Base-by-base conservation (phyloP, 2,888 invertebrate species). In the Panzeria rudis region DNA sequence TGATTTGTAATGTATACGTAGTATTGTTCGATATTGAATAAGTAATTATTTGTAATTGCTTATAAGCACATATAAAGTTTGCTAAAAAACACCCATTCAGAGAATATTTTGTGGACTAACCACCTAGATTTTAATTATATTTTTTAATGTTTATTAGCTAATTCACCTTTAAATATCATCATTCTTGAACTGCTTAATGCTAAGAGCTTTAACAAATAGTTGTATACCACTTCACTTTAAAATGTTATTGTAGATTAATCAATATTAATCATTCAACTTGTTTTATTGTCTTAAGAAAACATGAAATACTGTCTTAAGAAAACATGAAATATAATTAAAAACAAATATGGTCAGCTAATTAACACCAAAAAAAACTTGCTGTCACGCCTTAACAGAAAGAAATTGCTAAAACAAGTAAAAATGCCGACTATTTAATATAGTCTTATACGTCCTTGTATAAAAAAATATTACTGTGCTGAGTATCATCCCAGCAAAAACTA, bases 321-420 rank as follows among this genome's bases (percentile, higher is more conserved):
- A 29, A 29, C 5, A 5, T 29, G 2, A 4, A 29, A n/a, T n/a
- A 4, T 52, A 23, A 38, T n/a, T 38, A 50, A 25, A n/a, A 1
- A 15, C 20, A 54, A 54, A 54, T 44, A 64, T 64, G 64, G 76
- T 5, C n/a, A 23, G 32, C 3, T 61, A 64, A 66, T 76, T 32
- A 56, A 56, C 62, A 66, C 32, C 52, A 50, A 35, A 61, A 23
- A 29, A n/a, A n/a, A 23, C 23, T 73, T 23, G 17, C n/a, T 61
- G 2, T n/a, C 20, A 44, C 17, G 13, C 38, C 23, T 9, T 8
- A 69, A 52, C 13, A 4, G 32, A 29, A 20, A 52, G 8, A 20
- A 35, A 23, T 17, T 17, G 11, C 8, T n/a, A 25, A n/a, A 64
- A 25, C n/a, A 25, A 29, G 29, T 29, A 29, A 29, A 29, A 29